Evolutionary conservation across 2,797 vertebrate genomes (phyloP).

Genomic region (Neosalanx taihuensis): DNA sequence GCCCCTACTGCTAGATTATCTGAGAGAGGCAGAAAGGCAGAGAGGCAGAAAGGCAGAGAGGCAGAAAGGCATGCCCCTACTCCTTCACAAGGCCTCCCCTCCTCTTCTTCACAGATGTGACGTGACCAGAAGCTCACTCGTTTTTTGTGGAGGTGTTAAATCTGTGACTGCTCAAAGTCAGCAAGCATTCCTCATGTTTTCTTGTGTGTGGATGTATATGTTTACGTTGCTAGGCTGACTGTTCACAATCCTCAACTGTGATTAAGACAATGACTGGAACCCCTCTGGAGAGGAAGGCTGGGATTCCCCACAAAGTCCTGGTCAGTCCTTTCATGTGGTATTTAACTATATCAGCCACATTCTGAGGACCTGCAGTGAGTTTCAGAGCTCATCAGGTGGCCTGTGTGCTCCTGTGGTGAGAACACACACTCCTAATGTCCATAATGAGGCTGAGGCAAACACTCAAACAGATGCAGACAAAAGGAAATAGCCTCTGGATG

Average conservation of each 20-base stretch:
- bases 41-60: neutral
- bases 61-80: conserved; percentile 6
- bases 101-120: conserved; percentile 49
- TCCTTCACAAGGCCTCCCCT: conserved; percentile 19
- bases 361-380: conserved; percentile 65
- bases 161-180: conserved; percentile 27
- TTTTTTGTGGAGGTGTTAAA: conserved; percentile 39
- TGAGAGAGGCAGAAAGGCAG: conserved; percentile 6
- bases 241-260: conserved; percentile 42
- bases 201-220: conserved; percentile 27
- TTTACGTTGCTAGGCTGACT: conserved; percentile 8
- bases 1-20: conserved; percentile 31
- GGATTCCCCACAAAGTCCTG: conserved; percentile 53
- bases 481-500: conserved; percentile 26
- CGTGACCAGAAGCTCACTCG: conserved; percentile 17
- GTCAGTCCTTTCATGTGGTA: conserved; percentile 66
- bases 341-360: conserved; percentile 58
- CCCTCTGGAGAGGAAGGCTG: conserved; percentile 33
- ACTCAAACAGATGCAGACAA: conserved; percentile 6
- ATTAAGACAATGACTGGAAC: conserved; percentile 52
- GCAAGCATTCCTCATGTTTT: conserved; percentile 16
- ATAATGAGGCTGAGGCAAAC: conserved; percentile 44
- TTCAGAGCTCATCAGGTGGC: conserved; percentile 49
- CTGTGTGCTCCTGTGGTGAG: conserved; percentile 45
- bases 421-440: conserved; percentile 40